Evolutionary conservation across 2,888 invertebrate genomes (phyloP).

Genomic region (Incurvaria masculella): DNA sequence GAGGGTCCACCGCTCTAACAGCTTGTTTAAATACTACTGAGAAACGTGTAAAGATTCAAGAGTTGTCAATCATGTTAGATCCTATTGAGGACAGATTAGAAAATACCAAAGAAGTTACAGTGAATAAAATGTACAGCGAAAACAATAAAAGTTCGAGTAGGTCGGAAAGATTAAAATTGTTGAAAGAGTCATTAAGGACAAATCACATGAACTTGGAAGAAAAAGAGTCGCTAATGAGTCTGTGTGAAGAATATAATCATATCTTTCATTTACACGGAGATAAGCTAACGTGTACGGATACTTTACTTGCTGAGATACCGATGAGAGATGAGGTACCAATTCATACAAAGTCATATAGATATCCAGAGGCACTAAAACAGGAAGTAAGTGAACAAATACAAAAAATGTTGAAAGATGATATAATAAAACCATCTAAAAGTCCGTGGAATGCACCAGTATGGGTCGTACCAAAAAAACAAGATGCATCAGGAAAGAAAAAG

Average conservation of each 20-base stretch:
- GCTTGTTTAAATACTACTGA: conserved; percentile 7
- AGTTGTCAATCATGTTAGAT: conserved; percentile 3
- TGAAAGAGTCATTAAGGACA: conserved; percentile 8
- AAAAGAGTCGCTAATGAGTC: conserved; percentile 9
- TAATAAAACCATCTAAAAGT: conserved; percentile 16
- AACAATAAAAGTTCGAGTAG: conserved; percentile 1
- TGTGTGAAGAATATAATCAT: conserved; percentile 15
- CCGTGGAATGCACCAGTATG: conserved; percentile 15
- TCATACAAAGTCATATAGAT: conserved; percentile 21
- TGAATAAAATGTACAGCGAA: neutral
- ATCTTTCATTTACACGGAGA: conserved; percentile 16
- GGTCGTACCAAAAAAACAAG: conserved; percentile 13
- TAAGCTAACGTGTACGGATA: too few relatives aligned
- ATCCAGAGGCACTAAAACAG: conserved; percentile 19
- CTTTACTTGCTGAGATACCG: too few relatives aligned
- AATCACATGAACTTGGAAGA: conserved; percentile 14
- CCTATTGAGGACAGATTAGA: too few relatives aligned
- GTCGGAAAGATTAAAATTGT: conserved; percentile 6
- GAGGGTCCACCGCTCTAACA: conserved; percentile 1
- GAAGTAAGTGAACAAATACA: conserved; percentile 20
- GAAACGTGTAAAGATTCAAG: conserved; percentile 1
- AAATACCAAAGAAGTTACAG: too few relatives aligned
- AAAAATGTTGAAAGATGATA: conserved; percentile 18
- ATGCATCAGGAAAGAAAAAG: conserved; percentile 10
- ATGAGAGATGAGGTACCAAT: too few relatives aligned